phyloP scores from a whole-genome alignment of 2,888 invertebrate genomes.

The Adelognathus sp. region DNA sequence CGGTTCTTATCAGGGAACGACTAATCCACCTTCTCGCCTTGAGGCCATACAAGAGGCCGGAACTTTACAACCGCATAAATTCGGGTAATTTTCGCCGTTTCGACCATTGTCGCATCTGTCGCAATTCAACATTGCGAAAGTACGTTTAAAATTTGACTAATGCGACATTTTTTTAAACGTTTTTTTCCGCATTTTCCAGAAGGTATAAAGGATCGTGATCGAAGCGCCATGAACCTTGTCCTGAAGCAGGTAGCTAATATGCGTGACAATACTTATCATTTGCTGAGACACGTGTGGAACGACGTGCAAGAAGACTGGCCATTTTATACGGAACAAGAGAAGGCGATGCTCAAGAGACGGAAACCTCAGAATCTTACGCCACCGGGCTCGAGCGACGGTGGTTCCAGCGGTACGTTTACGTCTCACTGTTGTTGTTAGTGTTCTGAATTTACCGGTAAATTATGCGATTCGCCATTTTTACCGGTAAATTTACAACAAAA shows the following conservation, averaged over 20 bases:
- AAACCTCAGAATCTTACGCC: constrained; percentile 96
- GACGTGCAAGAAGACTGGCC: constrained; percentile 98
- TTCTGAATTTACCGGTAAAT: no score
- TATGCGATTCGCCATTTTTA: background rate
- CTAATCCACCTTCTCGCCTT: constrained; percentile 96
- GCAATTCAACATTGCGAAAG: no score
- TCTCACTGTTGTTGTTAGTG: background rate
- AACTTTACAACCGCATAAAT: constrained; percentile 90
- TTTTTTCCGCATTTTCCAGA: constrained; percentile 84
- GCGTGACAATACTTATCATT: constrained; percentile 94
- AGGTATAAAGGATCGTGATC: constrained; percentile 93
- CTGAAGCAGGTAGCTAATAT: constrained; percentile 91
- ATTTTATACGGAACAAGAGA: constrained; percentile 95
- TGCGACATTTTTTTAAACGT: background rate
- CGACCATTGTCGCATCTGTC: no score
- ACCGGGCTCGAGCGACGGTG: constrained; percentile 91
- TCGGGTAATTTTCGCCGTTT: no score
- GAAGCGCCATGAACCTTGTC: constrained; percentile 88
- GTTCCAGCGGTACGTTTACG: constrained; percentile 83
- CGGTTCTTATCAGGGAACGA: constrained; percentile 90
- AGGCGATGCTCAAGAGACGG: constrained; percentile 92
- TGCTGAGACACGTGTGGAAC: constrained; percentile 94
- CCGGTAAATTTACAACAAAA: no score
- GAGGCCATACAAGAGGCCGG: constrained; percentile 96
- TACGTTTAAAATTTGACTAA: background rate